Base-by-base conservation (phyloP, 2,888 invertebrate species). In the Minunthozetes semirufus region DNA sequence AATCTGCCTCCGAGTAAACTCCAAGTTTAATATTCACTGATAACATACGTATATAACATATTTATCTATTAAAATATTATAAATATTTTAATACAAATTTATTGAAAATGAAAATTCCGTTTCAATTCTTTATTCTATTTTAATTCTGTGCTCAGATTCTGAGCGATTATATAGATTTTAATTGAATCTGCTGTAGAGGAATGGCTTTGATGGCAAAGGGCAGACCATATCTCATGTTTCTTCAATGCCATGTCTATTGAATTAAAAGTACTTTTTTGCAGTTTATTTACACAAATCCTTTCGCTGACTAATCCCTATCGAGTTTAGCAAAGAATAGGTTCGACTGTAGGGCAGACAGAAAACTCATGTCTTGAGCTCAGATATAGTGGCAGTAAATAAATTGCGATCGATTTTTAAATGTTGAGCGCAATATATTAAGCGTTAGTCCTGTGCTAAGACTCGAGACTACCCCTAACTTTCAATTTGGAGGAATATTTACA, bases 341-440 rank as follows among this genome's bases (percentile, higher is more conserved):
- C 27, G 61, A 61, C 61, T 61, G 61, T 61, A 61, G 61, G 61
- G 22, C 15, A 22, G 59, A 19, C 59, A 59, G 25, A 59, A 59
- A 59, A 25, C 15, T 61, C 33, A 29, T 61, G 17, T 22, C 56
- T 25, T 22, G 25, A 56, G 56, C 25, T 56, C 19, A 25, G 56
- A 13, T 56, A 56, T 56, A 25, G 25, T 56, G 22, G 11, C 11
- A 68, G 68, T 68, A 68, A 68, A 68, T 68, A 68, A 68, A 68
- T 38, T 68, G 38, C 38, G 42, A 68, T 68, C 68, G 68, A 68
- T 68, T 68, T 38, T 68, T 46, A 42, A 68, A 46, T 29, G 29
- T 61, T 59, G 61, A 61, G n/a, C 42, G 61, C 61, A 9, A 61
- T 61, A 61, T 15, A 61, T 56, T 22, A 19, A 25, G 56, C 22